Base-by-base conservation (phyloP, 2,113 vertebrate species). In the Hydrochoerus hydrochaeris region DNA sequence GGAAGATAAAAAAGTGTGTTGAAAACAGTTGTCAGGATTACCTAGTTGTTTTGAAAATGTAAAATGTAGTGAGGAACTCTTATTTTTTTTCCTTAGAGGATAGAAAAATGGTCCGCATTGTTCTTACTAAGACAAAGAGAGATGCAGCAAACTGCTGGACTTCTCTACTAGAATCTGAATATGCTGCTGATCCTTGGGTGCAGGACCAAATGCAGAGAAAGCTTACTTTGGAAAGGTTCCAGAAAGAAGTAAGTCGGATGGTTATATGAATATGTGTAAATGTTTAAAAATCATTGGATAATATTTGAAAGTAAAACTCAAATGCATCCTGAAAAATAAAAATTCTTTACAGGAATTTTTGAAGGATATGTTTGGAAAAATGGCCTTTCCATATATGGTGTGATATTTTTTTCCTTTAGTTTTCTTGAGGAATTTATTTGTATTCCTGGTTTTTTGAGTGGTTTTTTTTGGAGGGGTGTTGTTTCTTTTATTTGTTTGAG, bases 191-290 rank as follows among this genome's bases (percentile, higher is more conserved):
- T 73, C 99, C 99, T 26, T 99, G 99, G 99, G 99, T 99, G 1
- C 99, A 99, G 98, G 99, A 99, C 97, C 99, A 99, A 98, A 99
- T 99, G 99, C 99, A 99, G 97, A 99, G 99, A 95, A 99, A 99
- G 78, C 99, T 99, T 26, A 99, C 99, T 0, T 97, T 99, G 91
- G 99, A 99, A 98, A 98, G 99, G 97, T 99, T 99, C 97, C 99
- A 99, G 88, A 99, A 99, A 97, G 99, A 99, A 99, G 99, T 99
- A 97, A 98, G 98, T 98, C 67, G 44, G 54, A 65, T 32, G 41
- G 38, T 3, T 87, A 1, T 69, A 8, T 95, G 65, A 52, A 20
- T 82, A 6, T 62, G 7, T 87, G 17, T 73, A 73, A 63, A 49
- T 58, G 41, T 57, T 35, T 71, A 63, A 83, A 85, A 58, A 14